Conservation (phyloP, 2,113 vertebrate genomes). For the Albula glossodonta region DNA sequence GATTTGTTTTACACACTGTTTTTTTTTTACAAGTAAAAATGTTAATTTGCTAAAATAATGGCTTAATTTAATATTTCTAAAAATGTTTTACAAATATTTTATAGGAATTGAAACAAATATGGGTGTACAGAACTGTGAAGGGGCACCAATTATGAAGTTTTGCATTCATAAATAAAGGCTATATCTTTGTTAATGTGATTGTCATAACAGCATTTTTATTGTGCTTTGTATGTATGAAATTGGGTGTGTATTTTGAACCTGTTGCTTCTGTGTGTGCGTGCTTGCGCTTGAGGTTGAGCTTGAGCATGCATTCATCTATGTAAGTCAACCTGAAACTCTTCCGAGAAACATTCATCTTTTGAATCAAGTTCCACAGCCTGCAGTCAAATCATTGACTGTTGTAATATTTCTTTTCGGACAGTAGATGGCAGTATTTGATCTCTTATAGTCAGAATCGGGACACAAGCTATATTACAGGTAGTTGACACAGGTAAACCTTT, state of each 20-base stretch:
- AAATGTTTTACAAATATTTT: background rate
- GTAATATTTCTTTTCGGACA: background rate
- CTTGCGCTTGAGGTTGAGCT: too few relatives aligned
- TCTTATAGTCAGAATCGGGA: background rate
- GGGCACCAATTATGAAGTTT: background rate
- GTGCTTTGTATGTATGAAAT: background rate
- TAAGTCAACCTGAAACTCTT: too few relatives aligned
- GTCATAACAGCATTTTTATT: background rate
- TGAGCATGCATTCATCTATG: too few relatives aligned
- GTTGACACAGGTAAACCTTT: too few relatives aligned
- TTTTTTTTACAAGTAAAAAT: background rate
- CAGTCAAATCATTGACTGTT: background rate
- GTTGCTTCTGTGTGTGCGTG: too few relatives aligned
- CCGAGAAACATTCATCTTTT: too few relatives aligned
- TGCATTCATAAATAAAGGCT: background rate
- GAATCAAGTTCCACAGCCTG: too few relatives aligned
- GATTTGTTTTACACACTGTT: background rate
- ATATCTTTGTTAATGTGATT: background rate
- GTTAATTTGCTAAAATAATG: background rate
- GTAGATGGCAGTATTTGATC: constrained; percentile 3
- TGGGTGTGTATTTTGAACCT: too few relatives aligned
- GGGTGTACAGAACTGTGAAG: background rate
- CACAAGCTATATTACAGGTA: background rate
- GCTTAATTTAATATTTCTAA: background rate
- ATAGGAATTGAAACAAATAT: background rate